These are phyloP conservation scores for Macaria liturata DNA, from an alignment of 2,888 invertebrate species.

Conservation along the genomic window DNA sequence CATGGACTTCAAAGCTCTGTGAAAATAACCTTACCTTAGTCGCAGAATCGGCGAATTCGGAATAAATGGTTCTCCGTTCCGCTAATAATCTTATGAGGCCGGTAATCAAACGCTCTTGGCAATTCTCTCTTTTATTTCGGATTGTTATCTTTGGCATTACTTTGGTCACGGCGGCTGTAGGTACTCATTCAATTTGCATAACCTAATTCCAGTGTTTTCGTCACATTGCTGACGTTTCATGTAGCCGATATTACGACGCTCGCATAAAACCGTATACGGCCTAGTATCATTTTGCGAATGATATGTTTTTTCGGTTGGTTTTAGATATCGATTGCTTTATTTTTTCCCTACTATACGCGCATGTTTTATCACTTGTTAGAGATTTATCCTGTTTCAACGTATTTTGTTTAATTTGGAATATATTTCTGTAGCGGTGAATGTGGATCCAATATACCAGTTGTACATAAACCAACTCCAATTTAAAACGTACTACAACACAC, in stretches of 20 bases:
- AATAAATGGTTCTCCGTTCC: conserved; percentile 9
- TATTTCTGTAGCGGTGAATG: too few relatives aligned
- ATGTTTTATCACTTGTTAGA: too few relatives aligned
- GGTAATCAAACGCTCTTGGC: conserved; percentile 19
- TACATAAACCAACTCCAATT: too few relatives aligned
- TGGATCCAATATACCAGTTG: too few relatives aligned
- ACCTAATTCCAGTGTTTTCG: conserved; percentile 64
- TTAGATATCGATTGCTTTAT: too few relatives aligned
- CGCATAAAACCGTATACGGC: background rate
- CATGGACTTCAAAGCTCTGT: too few relatives aligned
- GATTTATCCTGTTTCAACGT: too few relatives aligned
- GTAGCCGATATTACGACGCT: background rate
- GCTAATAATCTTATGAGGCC: conserved; percentile 16
- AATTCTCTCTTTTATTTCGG: conserved; percentile 42
- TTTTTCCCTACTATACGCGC: too few relatives aligned
- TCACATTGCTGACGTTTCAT: conserved; percentile 23
- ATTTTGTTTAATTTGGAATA: too few relatives aligned
- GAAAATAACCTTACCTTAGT: too few relatives aligned
- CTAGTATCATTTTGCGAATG: background rate
- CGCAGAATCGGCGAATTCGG: conserved; percentile 1
- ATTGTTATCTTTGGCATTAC: conserved; percentile 55
- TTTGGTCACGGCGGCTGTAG: conserved; percentile 52
- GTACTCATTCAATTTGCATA: conserved; percentile 70
- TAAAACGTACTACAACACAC: too few relatives aligned
- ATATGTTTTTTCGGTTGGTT: too few relatives aligned